Base-by-base conservation (phyloP, 1,140 invertebrate species). In the Reticulitermes speratus region DNA sequence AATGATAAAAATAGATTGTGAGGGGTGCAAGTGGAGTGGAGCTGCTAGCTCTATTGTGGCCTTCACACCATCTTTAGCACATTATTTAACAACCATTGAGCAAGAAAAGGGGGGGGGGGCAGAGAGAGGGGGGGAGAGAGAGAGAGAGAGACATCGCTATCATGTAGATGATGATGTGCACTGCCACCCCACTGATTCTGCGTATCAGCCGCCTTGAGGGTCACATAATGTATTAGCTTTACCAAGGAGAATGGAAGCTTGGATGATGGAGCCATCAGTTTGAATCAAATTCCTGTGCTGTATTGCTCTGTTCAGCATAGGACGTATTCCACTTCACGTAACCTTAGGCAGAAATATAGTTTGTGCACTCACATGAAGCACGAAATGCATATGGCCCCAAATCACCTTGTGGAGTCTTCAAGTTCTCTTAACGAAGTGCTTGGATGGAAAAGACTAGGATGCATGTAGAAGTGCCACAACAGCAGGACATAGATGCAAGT, bases 51-150 rank as follows among this genome's bases (percentile, higher is more conserved):
- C 44, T 84, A 84, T 84, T 84, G 83, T 12, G 83, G 44, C 83
- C 23, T 48, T 52, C 83, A 44, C 21, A 7, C 16, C 65, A 12
- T 30, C 65, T 30, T 75, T 16, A 75, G 65, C 65, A 75, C 65
- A 30, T 55, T 55, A 55, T 55, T 52, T 65, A 83, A 44, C 82
- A 84, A 83, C 82, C 83, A 55, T 86, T 86, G 86, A 86, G 86
- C 86, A 86, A 84, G 82, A 59, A 86, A 82, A 44, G 52, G 52
- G 52, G 52, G 9, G 45, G 45, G 19, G 38, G 38, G n/a, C n/a
- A 38, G 38, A 38, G 38, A 5, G 38, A 5, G 48, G 44, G 69
- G 14, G 86, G 44, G 52, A 55, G 25, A 44, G 30, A 86, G 82
- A 48, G 52, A 38, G 48, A 44, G 81, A 55, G n/a, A 25, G n/a